These are phyloP conservation scores for Colaptes auratus DNA, from an alignment of 2,113 vertebrate species.

Conservation along the genomic window DNA sequence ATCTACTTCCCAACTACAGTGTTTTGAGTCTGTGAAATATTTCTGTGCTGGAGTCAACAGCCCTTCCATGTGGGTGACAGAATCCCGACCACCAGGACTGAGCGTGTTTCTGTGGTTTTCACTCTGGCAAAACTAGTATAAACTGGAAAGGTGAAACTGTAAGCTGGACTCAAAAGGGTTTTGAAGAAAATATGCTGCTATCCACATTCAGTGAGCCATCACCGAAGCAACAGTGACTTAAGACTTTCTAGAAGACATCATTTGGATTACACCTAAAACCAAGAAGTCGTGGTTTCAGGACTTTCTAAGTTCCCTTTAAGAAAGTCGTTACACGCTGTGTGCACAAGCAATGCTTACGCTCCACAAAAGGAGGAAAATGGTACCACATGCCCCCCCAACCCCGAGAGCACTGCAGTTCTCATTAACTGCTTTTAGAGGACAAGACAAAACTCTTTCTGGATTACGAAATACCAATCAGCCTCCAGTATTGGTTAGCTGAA, in stretches of 20 bases:
- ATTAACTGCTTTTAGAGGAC: fast-evolving
- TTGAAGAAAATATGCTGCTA: not conserved
- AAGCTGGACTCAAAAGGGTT: not conserved
- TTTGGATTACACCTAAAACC: not conserved
- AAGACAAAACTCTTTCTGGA: not conserved
- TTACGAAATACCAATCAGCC: not conserved
- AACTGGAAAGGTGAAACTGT: not conserved
- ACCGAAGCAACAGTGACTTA: not conserved
- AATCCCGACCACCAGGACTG: not conserved
- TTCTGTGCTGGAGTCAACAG: not conserved
- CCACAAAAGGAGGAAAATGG: too few relatives aligned
- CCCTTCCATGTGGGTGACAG: not conserved
- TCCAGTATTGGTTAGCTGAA: not conserved
- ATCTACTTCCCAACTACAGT: not conserved
- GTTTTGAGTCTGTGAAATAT: not conserved
- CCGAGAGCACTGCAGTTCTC: fast-evolving
- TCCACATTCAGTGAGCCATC: not conserved
- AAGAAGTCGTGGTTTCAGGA: not conserved
- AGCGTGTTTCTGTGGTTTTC: not conserved
- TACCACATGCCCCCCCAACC: not conserved
- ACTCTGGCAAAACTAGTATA: not conserved
- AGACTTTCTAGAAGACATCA: fast-evolving
- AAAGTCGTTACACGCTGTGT: not conserved
- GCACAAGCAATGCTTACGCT: fast-evolving
- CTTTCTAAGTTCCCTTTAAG: not conserved